Evolutionary conservation across 2,888 invertebrate genomes (phyloP), one percentile per base, ranked within the genome.

Genomic region (Amiota mariae): DNA sequence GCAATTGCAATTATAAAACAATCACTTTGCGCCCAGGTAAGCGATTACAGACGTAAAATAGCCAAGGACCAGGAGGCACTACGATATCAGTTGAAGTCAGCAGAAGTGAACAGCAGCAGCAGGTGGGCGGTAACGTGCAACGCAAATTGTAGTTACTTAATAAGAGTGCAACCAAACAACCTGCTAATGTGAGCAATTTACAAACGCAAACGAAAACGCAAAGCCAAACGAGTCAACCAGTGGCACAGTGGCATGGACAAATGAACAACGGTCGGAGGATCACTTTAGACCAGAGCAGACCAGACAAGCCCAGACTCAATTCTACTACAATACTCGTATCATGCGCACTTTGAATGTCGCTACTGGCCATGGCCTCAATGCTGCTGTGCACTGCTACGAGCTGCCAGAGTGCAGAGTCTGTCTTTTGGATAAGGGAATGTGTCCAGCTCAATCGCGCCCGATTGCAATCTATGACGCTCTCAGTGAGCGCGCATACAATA

Each of bases 71-170:
- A 36, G 36, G 6, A 36, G 36, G 36, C 36, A 6, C 8, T 36
- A 36, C 1, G 36, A 36, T 36, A 36, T 36, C 36, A 36, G 36
- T 36, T 6, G 36, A 36, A 47, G 67, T 63, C 49, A 47, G 46
- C 48, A 6, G 47, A 1, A 12, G 63, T 48, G n/a, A 70, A 8
- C 15, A 20, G 20, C 49, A 13, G 70, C 67, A 20, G 67, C 67
- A 68, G 67, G 67, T 49, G 85, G 87, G 88, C 86, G 87, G 86
- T 86, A 78, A 80, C 78, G 83, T 36, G 80, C 84, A 87, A 88
- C 88, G 88, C 88, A 88, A 88, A 88, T 88, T 88, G 87, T 88
- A 88, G 88, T 88, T 87, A 87, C 88, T 88, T 88, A 88, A 88
- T 88, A 88, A 88, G 88, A 36, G 36, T 36, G 36, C 85, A 86